phyloP scores from a whole-genome alignment of 30 jellyfish, hydroid and myxozoan genomes.

The Phacellophora camtschatica region DNA sequence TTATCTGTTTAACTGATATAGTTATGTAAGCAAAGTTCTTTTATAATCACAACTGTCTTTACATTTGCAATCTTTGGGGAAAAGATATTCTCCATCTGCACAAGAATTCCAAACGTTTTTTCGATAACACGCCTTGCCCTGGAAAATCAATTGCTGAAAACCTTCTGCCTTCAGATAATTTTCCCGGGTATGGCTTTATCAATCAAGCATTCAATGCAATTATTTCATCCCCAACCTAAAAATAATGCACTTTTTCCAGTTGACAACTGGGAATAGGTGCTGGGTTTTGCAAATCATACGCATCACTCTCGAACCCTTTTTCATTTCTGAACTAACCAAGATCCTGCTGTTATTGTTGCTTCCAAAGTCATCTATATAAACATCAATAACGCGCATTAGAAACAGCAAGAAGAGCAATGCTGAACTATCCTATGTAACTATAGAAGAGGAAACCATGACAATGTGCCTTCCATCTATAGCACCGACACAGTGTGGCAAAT shows the following conservation, averaged over 20 bases:
- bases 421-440: background rate
- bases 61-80: background rate
- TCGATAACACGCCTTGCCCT: background rate
- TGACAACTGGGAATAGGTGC: background rate
- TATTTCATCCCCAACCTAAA: background rate
- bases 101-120: background rate
- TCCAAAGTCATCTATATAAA: background rate
- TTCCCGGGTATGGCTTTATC: background rate
- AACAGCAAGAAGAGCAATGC: background rate
- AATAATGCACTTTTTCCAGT: background rate
- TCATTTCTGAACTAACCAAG: background rate
- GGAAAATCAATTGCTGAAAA: background rate
- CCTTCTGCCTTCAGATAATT: background rate
- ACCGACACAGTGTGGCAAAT: background rate
- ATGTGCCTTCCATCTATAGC: constrained; percentile 4
- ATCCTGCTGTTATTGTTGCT: background rate
- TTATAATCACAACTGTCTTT: background rate
- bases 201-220: background rate
- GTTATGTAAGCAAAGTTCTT: background rate
- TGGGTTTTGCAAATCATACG: background rate
- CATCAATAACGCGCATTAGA: background rate
- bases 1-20: constrained; percentile 17
- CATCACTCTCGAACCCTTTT: background rate
- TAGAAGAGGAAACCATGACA: background rate
- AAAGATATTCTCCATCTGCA: background rate